Evolutionary conservation across 2,797 vertebrate genomes (phyloP).

Genomic region (Manis pentadactyla): DNA sequence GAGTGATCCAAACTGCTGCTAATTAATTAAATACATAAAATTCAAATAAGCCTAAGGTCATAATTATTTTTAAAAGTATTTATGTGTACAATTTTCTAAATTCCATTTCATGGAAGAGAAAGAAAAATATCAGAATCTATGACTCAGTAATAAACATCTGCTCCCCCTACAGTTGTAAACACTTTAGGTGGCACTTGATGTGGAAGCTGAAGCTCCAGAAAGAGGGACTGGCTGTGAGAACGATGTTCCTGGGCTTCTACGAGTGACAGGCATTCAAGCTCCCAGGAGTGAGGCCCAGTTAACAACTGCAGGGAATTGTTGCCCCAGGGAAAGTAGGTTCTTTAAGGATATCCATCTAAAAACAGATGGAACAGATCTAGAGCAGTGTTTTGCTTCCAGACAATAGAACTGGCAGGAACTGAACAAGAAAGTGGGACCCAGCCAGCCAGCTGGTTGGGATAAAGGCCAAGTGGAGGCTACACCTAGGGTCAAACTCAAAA

Average conservation of each 20-base stretch:
- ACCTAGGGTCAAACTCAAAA: constrained; percentile 39
- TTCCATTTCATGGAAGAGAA: background rate
- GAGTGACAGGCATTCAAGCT: background rate
- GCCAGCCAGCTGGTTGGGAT: constrained; percentile 51
- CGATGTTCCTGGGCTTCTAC: background rate
- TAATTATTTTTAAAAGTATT: background rate
- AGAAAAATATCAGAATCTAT: background rate
- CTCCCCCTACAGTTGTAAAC: background rate
- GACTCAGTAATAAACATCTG: background rate
- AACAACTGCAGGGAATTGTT: background rate
- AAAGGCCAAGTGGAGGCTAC: constrained; percentile 22
- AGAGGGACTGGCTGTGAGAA: background rate
- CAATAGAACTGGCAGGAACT: background rate
- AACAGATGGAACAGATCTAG: constrained; percentile 53
- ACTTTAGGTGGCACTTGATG: background rate
- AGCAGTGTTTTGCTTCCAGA: constrained; percentile 27
- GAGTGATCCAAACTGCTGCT: background rate
- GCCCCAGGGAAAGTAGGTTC: constrained; percentile 1
- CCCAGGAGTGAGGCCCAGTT: background rate
- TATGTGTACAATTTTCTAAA: background rate
- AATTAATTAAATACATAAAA: background rate
- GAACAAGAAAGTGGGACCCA: constrained; percentile 25
- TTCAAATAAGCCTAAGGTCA: background rate
- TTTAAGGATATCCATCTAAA: constrained; percentile 55
- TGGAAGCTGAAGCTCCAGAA: background rate